Percentiles rank a stretch among this genome's conserved stretches.
phyloP scores from a whole-genome alignment of 1,140 invertebrate genomes.

The Coptotermes formosanus region DNA sequence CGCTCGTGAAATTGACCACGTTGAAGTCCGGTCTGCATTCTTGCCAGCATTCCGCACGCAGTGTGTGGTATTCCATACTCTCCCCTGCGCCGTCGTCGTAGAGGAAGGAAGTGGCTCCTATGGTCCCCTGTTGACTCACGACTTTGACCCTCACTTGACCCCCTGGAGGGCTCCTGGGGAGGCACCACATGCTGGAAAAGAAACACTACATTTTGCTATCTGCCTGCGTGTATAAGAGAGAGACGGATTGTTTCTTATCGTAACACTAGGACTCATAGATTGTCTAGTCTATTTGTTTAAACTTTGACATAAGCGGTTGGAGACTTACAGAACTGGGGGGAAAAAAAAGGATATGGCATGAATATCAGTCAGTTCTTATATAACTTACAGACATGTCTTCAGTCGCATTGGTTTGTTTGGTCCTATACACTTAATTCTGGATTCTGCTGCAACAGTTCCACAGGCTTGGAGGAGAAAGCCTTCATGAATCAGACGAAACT shows the following conservation, averaged over 20 bases:
- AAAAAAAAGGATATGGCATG: neutral
- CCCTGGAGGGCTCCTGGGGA: slow-evolving; percentile 22
- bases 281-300: slow-evolving; percentile 30
- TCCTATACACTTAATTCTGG: neutral
- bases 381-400: slow-evolving; percentile 25
- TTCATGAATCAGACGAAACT: no score
- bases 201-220: slow-evolving; percentile 2
- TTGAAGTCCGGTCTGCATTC: neutral
- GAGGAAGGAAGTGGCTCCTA: slow-evolving; percentile 26
- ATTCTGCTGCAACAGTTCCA: no score
- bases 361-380: slow-evolving; percentile 13
- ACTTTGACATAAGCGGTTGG: slow-evolving; percentile 24
- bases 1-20: no score
- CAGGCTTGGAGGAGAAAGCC: no score
- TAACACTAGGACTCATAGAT: neutral
- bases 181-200: slow-evolving; percentile 27
- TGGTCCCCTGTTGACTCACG: slow-evolving; percentile 20
- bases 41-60: slow-evolving; percentile 25
- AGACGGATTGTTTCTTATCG: neutral
- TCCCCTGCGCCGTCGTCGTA: neutral
- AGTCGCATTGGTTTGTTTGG: neutral
- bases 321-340: slow-evolving; percentile 7
- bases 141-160: slow-evolving; percentile 21
- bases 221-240: neutral
- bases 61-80: neutral